These are phyloP conservation scores for Megaptera novaeangliae DNA, from an alignment of 2,113 vertebrate genomes.

Conservation along the genomic window DNA sequence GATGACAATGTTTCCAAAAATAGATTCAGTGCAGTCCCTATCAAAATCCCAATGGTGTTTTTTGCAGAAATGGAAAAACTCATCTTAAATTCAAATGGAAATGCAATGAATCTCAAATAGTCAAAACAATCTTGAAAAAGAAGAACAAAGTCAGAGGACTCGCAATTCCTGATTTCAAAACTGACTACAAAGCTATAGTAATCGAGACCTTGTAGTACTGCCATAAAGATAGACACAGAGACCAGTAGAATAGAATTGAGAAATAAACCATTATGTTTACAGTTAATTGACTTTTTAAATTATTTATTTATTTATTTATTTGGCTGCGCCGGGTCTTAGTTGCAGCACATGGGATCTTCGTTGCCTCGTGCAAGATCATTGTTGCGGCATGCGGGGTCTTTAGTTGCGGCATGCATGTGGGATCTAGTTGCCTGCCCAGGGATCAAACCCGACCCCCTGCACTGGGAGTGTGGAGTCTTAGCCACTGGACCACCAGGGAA, in stretches of 20 bases:
- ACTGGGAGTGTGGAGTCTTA: no score
- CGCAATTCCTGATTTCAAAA: background rate
- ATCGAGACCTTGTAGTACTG: background rate
- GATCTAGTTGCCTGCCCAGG: no score
- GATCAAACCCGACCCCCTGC: no score
- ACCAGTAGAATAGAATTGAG: background rate
- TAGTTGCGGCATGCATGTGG: no score
- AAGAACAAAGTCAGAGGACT: background rate
- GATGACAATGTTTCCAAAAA: background rate
- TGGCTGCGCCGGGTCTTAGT: no score
- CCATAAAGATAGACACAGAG: background rate
- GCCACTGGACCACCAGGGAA: no score
- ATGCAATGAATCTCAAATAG: background rate
- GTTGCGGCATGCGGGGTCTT: no score
- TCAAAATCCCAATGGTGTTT: background rate
- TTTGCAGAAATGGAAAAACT: background rate
- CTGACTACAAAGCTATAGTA: background rate
- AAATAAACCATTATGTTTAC: background rate
- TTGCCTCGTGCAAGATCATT: no score
- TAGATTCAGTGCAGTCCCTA: background rate
- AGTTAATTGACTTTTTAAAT: background rate
- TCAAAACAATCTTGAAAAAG: background rate
- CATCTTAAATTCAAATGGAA: background rate
- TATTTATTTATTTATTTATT: no score
- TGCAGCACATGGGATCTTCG: no score